Evolutionary conservation across 1,140 invertebrate genomes (phyloP).

Genomic region (Trissolcus basalis): DNA sequence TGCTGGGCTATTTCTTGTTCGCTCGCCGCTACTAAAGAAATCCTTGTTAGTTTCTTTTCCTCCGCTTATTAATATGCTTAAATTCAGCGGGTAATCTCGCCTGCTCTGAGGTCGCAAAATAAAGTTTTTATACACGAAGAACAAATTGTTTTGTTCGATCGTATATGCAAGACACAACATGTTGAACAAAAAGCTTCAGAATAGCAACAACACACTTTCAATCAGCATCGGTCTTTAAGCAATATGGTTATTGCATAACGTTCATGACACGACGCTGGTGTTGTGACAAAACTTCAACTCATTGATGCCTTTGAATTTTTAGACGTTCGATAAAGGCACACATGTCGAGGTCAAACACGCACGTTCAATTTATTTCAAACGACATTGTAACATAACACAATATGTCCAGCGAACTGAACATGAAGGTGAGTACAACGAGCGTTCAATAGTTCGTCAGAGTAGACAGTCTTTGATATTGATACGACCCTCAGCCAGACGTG

Average conservation of each 20-base stretch:
- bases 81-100: slow-evolving; percentile 61
- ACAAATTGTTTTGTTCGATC: too few species aligned
- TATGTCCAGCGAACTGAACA: too few species aligned
- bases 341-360: slow-evolving; percentile 1
- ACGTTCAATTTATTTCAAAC: slow-evolving; percentile 36
- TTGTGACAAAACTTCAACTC: not conserved
- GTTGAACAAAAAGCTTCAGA: not conserved
- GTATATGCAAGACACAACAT: too few species aligned
- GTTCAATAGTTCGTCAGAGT: slow-evolving; percentile 37
- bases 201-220: not conserved
- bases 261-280: slow-evolving; percentile 6
- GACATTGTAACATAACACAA: slow-evolving; percentile 16
- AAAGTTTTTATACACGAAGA: not conserved
- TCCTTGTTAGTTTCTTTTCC: slow-evolving; percentile 94
- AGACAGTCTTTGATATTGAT: slow-evolving; percentile 45
- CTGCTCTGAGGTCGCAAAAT: slow-evolving; percentile 52
- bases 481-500: slow-evolving; percentile 79
- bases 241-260: not conserved
- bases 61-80: slow-evolving; percentile 90
- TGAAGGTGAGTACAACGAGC: slow-evolving; percentile 22
- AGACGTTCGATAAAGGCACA: slow-evolving; percentile 7
- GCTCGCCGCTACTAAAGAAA: slow-evolving; percentile 91
- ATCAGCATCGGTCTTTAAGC: not conserved
- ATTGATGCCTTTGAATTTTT: not conserved
- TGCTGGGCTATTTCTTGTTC: slow-evolving; percentile 84